These are phyloP conservation scores for Meta bourneti DNA, from an alignment of 2,888 invertebrate genomes.

Conservation along the genomic window DNA sequence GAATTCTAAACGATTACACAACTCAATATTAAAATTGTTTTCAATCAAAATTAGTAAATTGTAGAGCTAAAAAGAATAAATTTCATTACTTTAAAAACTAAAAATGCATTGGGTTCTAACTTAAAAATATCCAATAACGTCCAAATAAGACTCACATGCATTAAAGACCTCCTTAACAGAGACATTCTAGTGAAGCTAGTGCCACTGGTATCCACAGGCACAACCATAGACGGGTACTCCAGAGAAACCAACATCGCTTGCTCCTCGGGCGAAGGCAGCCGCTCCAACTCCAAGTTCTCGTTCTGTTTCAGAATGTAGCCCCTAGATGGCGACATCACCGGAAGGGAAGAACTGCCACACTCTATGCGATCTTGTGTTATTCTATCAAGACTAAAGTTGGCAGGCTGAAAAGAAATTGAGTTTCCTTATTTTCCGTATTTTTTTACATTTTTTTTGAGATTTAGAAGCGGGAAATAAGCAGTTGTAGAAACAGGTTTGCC, in stretches of 20 bases:
- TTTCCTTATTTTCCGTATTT: not conserved
- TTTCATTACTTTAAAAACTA: no score
- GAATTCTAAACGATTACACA: no score
- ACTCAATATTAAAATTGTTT: no score
- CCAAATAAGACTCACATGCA: slow-evolving; percentile 82
- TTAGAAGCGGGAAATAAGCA: slow-evolving; percentile 23
- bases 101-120: no score
- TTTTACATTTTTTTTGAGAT: not conserved
- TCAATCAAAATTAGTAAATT: no score
- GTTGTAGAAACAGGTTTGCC: not conserved
- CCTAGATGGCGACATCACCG: slow-evolving; percentile 63
- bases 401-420: slow-evolving; percentile 77
- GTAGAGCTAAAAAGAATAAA: no score
- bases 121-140: no score
- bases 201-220: slow-evolving; percentile 94
- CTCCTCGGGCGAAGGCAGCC: slow-evolving; percentile 79
- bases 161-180: slow-evolving; percentile 89
- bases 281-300: slow-evolving; percentile 83
- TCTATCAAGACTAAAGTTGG: slow-evolving; percentile 78
- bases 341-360: slow-evolving; percentile 73
- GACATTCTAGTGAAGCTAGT: slow-evolving; percentile 94
- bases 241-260: slow-evolving; percentile 78
- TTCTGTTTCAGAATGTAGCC: slow-evolving; percentile 49
- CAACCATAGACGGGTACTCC: slow-evolving; percentile 90
- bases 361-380: slow-evolving; percentile 76